Evolutionary conservation across 1,140 invertebrate genomes (phyloP).

Genomic region (Drosophila mayri): DNA sequence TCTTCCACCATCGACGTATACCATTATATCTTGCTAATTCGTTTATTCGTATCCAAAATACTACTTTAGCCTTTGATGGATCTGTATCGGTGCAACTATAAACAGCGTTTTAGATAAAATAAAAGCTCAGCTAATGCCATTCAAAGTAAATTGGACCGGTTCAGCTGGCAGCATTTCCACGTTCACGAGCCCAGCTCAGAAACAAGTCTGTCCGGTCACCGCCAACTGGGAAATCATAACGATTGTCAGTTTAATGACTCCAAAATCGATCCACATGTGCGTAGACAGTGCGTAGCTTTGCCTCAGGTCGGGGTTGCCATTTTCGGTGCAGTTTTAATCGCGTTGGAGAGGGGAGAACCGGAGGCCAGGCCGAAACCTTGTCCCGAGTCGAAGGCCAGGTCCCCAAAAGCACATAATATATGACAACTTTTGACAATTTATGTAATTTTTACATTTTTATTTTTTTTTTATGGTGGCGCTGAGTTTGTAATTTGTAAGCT

Average conservation of each 20-base stretch:
- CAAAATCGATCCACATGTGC: conserved; percentile 56
- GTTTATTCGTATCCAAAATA: background rate
- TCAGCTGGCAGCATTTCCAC: conserved; percentile 39
- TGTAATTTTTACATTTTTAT: conserved; percentile 39
- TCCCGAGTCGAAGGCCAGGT: conserved; percentile 52
- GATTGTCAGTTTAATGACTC: conserved; percentile 61
- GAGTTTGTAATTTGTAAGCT: conserved; percentile 49
- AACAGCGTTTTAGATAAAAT: conserved; percentile 40
- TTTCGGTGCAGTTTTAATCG: conserved; percentile 53
- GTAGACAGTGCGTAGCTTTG: conserved; percentile 58
- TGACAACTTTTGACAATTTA: conserved; percentile 58
- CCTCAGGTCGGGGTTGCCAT: conserved; percentile 41
- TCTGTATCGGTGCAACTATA: conserved; percentile 36
- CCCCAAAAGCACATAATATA: conserved; percentile 44
- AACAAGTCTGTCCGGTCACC: conserved; percentile 49
- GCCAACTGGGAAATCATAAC: conserved; percentile 66
- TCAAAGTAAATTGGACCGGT: conserved; percentile 51
- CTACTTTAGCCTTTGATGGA: conserved; percentile 43
- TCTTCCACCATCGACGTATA: background rate
- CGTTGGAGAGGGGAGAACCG: conserved; percentile 7
- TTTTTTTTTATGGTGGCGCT: conserved; percentile 8
- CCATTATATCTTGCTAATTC: conserved; percentile 3
- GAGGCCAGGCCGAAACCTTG: conserved; percentile 45
- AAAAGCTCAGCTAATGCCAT: conserved; percentile 46
- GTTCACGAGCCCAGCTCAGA: conserved; percentile 17